Base-by-base conservation (phyloP, 2,888 invertebrate species). In the Xestia xanthographa region DNA sequence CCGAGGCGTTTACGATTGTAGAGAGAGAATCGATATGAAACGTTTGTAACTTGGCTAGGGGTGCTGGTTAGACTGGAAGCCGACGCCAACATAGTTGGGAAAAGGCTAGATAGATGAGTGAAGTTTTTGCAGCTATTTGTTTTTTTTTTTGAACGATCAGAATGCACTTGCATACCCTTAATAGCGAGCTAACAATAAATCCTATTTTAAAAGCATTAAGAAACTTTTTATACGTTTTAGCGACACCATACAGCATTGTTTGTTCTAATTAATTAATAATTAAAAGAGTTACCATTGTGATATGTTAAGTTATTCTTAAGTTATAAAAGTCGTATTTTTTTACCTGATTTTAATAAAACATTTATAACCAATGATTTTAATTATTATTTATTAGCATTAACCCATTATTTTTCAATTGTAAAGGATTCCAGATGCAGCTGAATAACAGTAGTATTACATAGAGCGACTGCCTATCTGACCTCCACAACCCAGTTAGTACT, bases 251-350 rank as follows among this genome's bases (percentile, higher is more conserved):
- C n/a, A 29, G 34, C n/a, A 20, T n/a, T 17, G 2, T 50, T 29
- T 58, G 14, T 41, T 43, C 48, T 20, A 20, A 34, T 34, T 20
- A 1, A 34, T 11, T 2, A 22, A 48, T 41, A 48, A 48, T 43
- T 20, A 4, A 29, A 34, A 34, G 2, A 50, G 17, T 66, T 41
- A 81, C 50, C 38, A 48, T 48, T 70, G 26, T 60, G 20, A 79
- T 50, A 66, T n/a, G 12, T 38, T 71, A 70, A 62, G 77, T 62
- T 62, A 38, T 1, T 1, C 9, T 69, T 69, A 60, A 66, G 45
- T 63, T 67, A 4, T 72, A 56, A 43, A 34, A 34, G 34, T 53
- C 63, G 22, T 60, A 11, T n/a, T 79, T 72, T 43, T 72, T 41
- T 63, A 77, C 29, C 29, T 41, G 38, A 26, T 17, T 63, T 63